Conservation (phyloP, 2,113 vertebrate genomes). For the Arothron firmamentum region DNA sequence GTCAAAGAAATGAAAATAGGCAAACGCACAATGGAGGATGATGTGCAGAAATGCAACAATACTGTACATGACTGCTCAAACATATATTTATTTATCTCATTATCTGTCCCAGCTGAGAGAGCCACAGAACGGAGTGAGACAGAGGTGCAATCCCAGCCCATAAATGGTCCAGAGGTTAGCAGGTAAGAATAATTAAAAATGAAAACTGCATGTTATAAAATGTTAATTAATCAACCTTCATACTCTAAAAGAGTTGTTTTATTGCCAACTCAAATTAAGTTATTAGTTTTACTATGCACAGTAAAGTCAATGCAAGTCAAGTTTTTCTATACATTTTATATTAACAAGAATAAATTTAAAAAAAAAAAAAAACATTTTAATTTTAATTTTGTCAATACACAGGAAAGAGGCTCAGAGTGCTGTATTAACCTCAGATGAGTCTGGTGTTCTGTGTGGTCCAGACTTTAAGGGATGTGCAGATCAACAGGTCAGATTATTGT, state of each 20-base stretch:
- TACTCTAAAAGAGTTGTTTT: neutral
- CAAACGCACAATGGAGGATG: neutral
- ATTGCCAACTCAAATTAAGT: neutral
- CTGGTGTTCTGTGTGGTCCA: neutral
- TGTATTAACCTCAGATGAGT: conserved; percentile 5
- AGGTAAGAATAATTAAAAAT: conserved; percentile 32
- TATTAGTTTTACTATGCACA: neutral
- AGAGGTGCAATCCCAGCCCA: conserved; percentile 3
- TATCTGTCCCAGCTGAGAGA: neutral
- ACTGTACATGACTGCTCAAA: neutral
- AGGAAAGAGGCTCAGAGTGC: conserved; percentile 16
- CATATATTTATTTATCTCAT: neutral
- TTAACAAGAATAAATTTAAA: no score
- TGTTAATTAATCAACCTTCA: neutral
- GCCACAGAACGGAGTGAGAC: neutral
- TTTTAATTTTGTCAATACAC: conserved; percentile 17
- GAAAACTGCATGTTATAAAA: neutral
- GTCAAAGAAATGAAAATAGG: conserved; percentile 18
- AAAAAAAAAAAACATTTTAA: no score
- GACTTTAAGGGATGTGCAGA: conserved; percentile 6
- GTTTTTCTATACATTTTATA: neutral
- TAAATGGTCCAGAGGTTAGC: conserved; percentile 3
- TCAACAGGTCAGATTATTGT: neutral
- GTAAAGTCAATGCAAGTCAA: neutral
- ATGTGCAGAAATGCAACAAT: conserved; percentile 2